Conservation (phyloP, 2,888 invertebrate species). For the Ornithoptera priamus region DNA sequence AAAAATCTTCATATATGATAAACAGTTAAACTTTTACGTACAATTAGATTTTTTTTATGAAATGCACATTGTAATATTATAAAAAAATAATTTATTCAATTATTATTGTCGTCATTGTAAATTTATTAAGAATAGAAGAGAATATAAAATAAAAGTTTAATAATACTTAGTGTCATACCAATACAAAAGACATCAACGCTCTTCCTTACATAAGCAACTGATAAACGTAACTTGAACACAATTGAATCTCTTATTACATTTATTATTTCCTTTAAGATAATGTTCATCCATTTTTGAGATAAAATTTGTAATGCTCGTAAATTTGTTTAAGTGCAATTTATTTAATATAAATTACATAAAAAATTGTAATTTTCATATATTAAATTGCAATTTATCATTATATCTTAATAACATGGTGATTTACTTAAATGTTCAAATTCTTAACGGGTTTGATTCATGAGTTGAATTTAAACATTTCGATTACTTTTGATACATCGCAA, state of each 20-base stretch:
- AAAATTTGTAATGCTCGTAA: neutral
- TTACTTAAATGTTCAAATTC: neutral
- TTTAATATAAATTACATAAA: neutral
- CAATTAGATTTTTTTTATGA: no score
- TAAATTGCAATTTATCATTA: neutral
- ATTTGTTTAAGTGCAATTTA: neutral
- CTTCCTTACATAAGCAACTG: neutral
- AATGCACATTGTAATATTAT: no score
- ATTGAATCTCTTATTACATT: no score
- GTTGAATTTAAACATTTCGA: constrained; percentile 1
- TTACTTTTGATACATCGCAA: neutral
- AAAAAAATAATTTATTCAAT: no score
- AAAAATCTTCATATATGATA: no score
- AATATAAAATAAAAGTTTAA: neutral
- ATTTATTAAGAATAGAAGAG: neutral
- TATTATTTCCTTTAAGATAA: no score
- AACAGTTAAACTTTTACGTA: no score
- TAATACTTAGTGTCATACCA: neutral
- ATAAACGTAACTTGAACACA: no score
- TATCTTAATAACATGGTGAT: neutral
- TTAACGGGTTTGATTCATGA: neutral
- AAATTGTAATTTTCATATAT: neutral
- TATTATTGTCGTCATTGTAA: no score
- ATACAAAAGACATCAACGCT: constrained; percentile 29
- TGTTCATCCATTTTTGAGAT: neutral